These are phyloP conservation scores for Zeus faber DNA, from an alignment of 2,113 vertebrate genomes.

Conservation along the genomic window DNA sequence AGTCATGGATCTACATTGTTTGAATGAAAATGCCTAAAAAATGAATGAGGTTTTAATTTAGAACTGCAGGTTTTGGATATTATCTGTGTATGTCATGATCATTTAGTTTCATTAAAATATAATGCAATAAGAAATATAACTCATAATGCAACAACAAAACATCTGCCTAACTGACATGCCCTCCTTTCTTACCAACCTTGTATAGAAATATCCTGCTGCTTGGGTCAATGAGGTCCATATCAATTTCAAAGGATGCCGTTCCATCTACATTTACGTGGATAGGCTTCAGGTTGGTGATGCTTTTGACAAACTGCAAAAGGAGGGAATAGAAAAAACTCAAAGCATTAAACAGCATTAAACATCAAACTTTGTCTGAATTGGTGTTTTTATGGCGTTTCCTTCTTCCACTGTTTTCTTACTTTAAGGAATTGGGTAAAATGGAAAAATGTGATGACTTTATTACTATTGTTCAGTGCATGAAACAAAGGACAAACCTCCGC, in stretches of 20 bases:
- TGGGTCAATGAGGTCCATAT: slow-evolving; percentile 79
- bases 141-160: no score
- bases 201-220: slow-evolving; percentile 80
- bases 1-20: no score
- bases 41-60: no score
- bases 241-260: slow-evolving; percentile 76
- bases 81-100: no score
- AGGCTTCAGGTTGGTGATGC: slow-evolving; percentile 69
- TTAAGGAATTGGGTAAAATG: no score
- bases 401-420: no score
- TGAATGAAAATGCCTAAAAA: no score
- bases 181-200: slow-evolving; percentile 72
- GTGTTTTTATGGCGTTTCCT: not conserved
- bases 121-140: no score
- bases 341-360: not conserved
- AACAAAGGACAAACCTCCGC: slow-evolving; percentile 62
- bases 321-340: not conserved
- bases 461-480: not conserved
- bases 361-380: not conserved
- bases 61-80: no score
- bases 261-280: slow-evolving; percentile 71
- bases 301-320: slow-evolving; percentile 73
- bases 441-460: no score
- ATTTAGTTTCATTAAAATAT: no score
- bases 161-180: not conserved